Base-by-base conservation (phyloP, 2,113 vertebrate genomes). In the Trematocara zebra region DNA sequence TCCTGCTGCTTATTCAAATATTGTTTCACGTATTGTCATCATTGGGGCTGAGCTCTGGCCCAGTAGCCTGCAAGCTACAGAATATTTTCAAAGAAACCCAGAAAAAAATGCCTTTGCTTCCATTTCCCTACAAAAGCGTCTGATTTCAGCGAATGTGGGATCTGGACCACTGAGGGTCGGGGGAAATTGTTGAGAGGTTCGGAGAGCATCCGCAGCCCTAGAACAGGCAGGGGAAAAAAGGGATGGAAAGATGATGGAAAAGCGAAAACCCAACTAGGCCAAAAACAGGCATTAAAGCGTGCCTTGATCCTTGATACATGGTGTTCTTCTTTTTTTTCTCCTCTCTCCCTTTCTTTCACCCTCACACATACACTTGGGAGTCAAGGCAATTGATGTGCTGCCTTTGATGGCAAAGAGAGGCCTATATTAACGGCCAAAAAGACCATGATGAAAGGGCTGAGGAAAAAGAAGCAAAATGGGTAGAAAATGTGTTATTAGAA, bases 1-100 rank as follows among this genome's bases (percentile, higher is more conserved):
- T 96, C 95, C 95, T 94, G 95, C 94, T 95, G 95, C 94, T 95
- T 95, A 96, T 95, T 96, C 95, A 96, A 96, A 96, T 95, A 96
- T 96, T 96, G 95, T 95, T 95, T 94, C 94, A 94, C 95, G 94
- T 95, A 94, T 96, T 95, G 95, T 96, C 95, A 96, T 95, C 95
- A 94, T 91, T 35, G 92, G 92, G 87, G 88, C 85, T 90, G 87
- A 92, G 90, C 91, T 87, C 12, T 82, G 89, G 92, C 88, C 92
- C 88, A 12, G 49, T 85, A 83, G 81, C 79, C 84, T 31, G 40
- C 59, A 49, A 91, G 87, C 92, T 72, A 86, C 87, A 88, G 80
- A 93, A 93, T 89, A 93, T 93, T 93, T 87, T 91, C 59, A 94
- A 92, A 92, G 87, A 93, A 89, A 90, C 61, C 1, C 88, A 7